Base-by-base conservation (phyloP, 2,113 vertebrate species). In the Lampris incognitus region DNA sequence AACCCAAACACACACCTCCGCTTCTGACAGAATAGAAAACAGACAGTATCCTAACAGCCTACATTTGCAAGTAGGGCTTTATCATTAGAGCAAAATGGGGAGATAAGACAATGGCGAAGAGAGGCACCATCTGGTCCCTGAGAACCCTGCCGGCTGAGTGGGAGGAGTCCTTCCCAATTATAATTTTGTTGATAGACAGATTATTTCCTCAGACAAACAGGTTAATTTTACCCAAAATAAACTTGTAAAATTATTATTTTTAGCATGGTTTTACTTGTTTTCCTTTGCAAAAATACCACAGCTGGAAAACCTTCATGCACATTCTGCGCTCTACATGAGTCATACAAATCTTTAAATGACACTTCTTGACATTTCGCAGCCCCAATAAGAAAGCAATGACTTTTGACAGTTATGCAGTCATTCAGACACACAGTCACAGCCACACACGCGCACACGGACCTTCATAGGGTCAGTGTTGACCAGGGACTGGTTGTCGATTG, bases 401-500 rank as follows among this genome's bases (percentile, higher is more conserved):
- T 24, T 24, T 24, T 24, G 24, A 24, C 24, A 24, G 24, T 24
- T 24, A 24, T 24, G 24, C 24, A 24, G 24, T 24, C 24, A 24
- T 24, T 24, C 24, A 24, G 24, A 24, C 7, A 41, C 40, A 56
- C 44, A 40, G 10, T 51, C 57, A 60, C 0, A 49, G 37, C 44
- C 13, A 60, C 4, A 24, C 50, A 63, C 51, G 52, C 49, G 37
- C 7, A 9, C n/a, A 2, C 84, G 66, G 92, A 96, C 98, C 96
- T 99, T 99, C 81, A 97, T 92, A 42, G 96, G 94, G 41, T 98
- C 98, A 36, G 97, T 97, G 8, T 92, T 97, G 82, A 99, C 97
- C 59, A 99, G 91, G 0, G 96, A 92, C 76, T 98, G 97, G 94
- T 99, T 99, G 87, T 99, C 98, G 52, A 99, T 99, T 57, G 97